Evolutionary conservation across 2,888 invertebrate species (phyloP).

Genomic region (Papilio elwesi): DNA sequence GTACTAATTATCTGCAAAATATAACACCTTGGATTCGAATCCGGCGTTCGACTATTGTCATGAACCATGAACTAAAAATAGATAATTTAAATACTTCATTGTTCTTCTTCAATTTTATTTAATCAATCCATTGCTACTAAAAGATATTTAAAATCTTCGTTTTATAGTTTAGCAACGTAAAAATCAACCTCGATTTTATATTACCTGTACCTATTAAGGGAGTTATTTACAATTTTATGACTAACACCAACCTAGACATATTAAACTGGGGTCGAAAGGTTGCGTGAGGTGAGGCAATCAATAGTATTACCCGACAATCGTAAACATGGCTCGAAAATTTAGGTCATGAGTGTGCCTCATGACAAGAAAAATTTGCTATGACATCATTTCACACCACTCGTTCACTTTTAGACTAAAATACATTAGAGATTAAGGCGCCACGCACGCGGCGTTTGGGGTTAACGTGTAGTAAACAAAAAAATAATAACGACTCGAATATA

Average conservation of each 20-base stretch:
- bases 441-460: background rate
- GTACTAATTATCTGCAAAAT: no score
- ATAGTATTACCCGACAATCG: slow-evolving; percentile 28
- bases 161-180: no score
- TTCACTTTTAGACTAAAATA: slow-evolving; percentile 35
- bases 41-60: no score
- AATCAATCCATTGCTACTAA: no score
- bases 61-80: no score
- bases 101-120: no score
- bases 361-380: slow-evolving; percentile 22
- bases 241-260: slow-evolving; percentile 18
- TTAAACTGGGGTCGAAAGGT: slow-evolving; percentile 26
- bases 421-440: slow-evolving; percentile 14
- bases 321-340: slow-evolving; percentile 11
- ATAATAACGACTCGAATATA: background rate
- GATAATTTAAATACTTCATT: no score
- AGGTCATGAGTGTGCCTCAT: background rate
- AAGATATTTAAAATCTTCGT: no score
- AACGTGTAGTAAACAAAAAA: background rate
- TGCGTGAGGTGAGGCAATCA: slow-evolving; percentile 34
- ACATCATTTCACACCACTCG: slow-evolving; percentile 22
- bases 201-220: background rate
- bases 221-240: background rate
- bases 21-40: no score
- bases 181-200: no score